Conservation (phyloP, 2,888 invertebrate genomes). For the Panopea generosa region DNA sequence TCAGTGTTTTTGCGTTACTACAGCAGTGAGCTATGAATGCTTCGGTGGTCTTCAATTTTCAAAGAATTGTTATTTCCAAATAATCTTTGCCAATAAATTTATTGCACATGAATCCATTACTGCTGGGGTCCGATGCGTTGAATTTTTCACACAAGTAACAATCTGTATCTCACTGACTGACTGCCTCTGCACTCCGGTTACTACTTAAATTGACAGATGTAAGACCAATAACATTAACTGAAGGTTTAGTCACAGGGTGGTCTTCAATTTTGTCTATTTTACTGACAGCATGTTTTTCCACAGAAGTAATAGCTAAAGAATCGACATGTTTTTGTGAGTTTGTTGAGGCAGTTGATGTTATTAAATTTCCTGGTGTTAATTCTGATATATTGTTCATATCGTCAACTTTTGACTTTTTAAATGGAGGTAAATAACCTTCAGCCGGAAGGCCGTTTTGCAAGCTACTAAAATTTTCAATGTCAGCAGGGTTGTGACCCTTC, state of each 20-base stretch:
- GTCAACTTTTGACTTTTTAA: constrained; percentile 57
- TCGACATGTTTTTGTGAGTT: constrained; percentile 60
- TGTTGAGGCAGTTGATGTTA: constrained; percentile 50
- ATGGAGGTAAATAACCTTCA: constrained; percentile 49
- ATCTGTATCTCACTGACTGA: constrained; percentile 13
- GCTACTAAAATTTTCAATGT: constrained; percentile 35
- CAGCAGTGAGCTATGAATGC: no score
- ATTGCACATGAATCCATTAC: no score
- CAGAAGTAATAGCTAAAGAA: constrained; percentile 52
- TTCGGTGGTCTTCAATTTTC: no score
- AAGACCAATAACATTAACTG: constrained; percentile 30
- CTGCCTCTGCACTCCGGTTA: constrained; percentile 17
- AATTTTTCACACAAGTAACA: neutral
- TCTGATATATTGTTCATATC: constrained; percentile 27
- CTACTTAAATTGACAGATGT: constrained; percentile 37
- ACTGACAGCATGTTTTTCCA: constrained; percentile 28
- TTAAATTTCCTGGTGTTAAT: constrained; percentile 27
- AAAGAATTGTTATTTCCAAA: no score
- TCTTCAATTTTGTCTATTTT: constrained; percentile 13
- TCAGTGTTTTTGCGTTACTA: no score
- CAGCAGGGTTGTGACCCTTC: constrained; percentile 33
- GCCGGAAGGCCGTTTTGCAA: constrained; percentile 47
- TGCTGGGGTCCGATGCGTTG: neutral
- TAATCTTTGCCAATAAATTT: no score
- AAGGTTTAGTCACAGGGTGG: constrained; percentile 18